Base-by-base conservation (phyloP, 2,113 vertebrate species). In the Oncorhynchus clarkii region DNA sequence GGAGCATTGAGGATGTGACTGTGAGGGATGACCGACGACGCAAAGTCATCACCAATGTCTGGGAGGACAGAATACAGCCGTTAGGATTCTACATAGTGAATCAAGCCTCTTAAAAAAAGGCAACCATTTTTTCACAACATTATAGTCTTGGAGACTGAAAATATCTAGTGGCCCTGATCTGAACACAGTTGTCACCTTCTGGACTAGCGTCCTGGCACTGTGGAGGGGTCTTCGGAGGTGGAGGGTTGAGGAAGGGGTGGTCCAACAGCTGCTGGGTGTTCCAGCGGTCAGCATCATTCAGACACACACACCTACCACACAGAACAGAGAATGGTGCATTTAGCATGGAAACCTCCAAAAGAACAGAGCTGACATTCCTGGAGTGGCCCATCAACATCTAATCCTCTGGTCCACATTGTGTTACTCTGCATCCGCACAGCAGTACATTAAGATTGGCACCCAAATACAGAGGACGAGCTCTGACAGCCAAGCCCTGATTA, bases 231-330 rank as follows among this genome's bases (percentile, higher is more conserved):
- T 94, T 97, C 0, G 95, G 87, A 3, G 86, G 93, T 9, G 95
- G 95, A 76, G 95, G 90, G 12, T 94, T 96, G 85, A 99, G 86
- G 88, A 99, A 99, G 73, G 91, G 87, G 48, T 99, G 98, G 20
- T 95, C 94, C 60, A 98, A 82, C 5, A 99, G 83, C 86, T 99
- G 97, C 84, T 97, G 95, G 74, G 96, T 86, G 45, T 90, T 96
- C 98, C 97, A 99, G 68, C 96, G 94, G 64, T 97, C 96, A 57
- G 94, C 95, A 79, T 98, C 97, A 80, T 97, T 96, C 79, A 96
- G 91, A 85, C 96, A 99, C 75, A 99, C 89, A 29, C 98, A 99
- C 79, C 98, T 99, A 49, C 7, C 57, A 65, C 39, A 54, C 69
- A 80, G 26, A 70, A 29, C 31, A 45, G 3, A 14, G 57, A 24